phyloP scores from a whole-genome alignment of 2,113 vertebrate species.

The Hucho hucho region DNA sequence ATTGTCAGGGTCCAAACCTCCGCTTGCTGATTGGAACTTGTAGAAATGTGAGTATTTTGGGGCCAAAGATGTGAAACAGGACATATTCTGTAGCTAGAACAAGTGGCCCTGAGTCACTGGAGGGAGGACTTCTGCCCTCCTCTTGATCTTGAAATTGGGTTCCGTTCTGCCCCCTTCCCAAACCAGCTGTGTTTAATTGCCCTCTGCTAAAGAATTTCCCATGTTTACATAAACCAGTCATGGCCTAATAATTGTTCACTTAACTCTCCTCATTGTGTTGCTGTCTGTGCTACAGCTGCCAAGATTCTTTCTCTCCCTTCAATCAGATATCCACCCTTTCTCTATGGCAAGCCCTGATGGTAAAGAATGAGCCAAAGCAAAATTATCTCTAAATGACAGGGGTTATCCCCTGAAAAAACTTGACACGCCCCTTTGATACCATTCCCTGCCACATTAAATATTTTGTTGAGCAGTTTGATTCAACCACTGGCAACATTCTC shows the following conservation, averaged over 20 bases:
- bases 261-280: constrained; percentile 63
- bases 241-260: constrained; percentile 64
- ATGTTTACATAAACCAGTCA: constrained; percentile 54
- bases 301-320: constrained; percentile 13
- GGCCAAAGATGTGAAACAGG: constrained; percentile 14
- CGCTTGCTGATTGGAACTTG: too few species aligned
- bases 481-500: constrained; percentile 22
- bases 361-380: constrained; percentile 11
- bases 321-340: constrained; percentile 31
- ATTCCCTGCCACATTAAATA: constrained; percentile 17
- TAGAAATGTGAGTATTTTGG: too few species aligned
- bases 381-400: constrained; percentile 14
- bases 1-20: too few species aligned
- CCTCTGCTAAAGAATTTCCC: constrained; percentile 58
- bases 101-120: constrained; percentile 40
- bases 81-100: constrained; percentile 33
- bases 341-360: constrained; percentile 2
- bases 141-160: constrained; percentile 62
- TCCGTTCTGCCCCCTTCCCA: constrained; percentile 47
- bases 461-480: constrained; percentile 11
- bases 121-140: constrained; percentile 30
- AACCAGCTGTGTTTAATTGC: constrained; percentile 65
- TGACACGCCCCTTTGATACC: constrained; percentile 1
- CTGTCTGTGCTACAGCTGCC: constrained; percentile 50
- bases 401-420: neutral